Percentiles rank a stretch among this genome's conserved stretches.
Conservation (phyloP, 2,888 invertebrate species). For the Plemyria rubiginata region DNA sequence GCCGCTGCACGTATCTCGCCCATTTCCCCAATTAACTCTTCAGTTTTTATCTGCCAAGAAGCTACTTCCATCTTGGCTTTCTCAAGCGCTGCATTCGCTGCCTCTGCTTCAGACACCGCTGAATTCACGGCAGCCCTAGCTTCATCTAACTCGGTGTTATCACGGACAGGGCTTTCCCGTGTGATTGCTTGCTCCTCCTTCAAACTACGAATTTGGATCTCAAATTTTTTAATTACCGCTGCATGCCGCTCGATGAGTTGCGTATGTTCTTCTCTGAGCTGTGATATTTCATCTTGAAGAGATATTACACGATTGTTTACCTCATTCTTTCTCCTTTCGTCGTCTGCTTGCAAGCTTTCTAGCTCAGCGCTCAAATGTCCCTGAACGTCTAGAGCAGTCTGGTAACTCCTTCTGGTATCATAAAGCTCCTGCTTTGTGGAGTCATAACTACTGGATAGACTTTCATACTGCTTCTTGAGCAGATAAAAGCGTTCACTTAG, state of each 20-base stretch:
- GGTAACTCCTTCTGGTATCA: constrained; percentile 70
- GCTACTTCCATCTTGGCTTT: constrained; percentile 60
- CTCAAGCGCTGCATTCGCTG: constrained; percentile 63
- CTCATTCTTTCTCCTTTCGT: constrained; percentile 61
- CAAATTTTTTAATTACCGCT: constrained; percentile 64
- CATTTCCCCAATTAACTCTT: constrained; percentile 66
- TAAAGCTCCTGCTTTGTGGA: constrained; percentile 75
- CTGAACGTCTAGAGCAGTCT: constrained; percentile 76
- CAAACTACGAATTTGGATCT: constrained; percentile 62
- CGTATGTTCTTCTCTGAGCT: constrained; percentile 63
- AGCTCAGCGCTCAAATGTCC: constrained; percentile 73
- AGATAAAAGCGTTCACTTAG: constrained; percentile 71
- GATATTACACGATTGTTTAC: constrained; percentile 59
- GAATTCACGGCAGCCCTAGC: constrained; percentile 56
- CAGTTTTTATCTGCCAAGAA: constrained; percentile 68
- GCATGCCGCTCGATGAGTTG: constrained; percentile 64
- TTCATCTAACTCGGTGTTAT: constrained; percentile 71
- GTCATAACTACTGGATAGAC: constrained; percentile 67
- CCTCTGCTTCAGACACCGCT: constrained; percentile 61
- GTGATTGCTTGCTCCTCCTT: constrained; percentile 65
- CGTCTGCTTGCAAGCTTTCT: constrained; percentile 71
- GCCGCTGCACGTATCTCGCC: constrained; percentile 66
- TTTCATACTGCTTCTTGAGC: constrained; percentile 73
- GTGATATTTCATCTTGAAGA: constrained; percentile 73
- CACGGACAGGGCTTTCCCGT: constrained; percentile 63